These are phyloP conservation scores for Adelosebastes latens DNA, from an alignment of 2,797 vertebrate species.

Conservation along the genomic window DNA sequence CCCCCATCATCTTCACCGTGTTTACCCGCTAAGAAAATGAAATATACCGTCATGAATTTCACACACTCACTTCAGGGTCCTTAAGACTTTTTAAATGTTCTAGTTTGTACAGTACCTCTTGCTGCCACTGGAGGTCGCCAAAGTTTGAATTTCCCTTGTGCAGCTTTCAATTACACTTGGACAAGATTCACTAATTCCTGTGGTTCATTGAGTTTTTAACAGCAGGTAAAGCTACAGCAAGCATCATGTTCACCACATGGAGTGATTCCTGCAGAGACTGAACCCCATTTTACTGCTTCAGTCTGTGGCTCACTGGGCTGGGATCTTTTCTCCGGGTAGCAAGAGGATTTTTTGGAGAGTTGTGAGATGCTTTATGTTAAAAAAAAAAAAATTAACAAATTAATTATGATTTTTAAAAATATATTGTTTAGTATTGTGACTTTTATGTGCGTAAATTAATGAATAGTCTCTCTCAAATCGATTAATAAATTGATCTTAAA, in stretches of 20 bases:
- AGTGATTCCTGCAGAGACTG: not conserved
- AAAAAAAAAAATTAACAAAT: not conserved
- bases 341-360: not conserved
- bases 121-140: constrained; percentile 53
- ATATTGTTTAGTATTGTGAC: no score
- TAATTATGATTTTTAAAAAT: not conserved
- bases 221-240: not conserved
- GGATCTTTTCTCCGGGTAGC: not conserved
- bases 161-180: not conserved
- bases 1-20: not conserved
- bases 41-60: not conserved
- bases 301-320: not conserved
- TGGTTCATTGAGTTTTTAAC: constrained; percentile 21
- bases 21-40: not conserved
- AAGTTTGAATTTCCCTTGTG: not conserved
- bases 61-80: not conserved
- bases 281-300: not conserved
- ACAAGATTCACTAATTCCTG: not conserved
- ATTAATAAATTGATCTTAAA: not conserved
- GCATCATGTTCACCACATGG: not conserved
- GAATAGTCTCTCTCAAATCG: no score
- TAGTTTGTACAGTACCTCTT: not conserved
- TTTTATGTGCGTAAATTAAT: no score
- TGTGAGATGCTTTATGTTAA: not conserved
- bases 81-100: not conserved